Percentiles rank a stretch among this genome's conserved stretches.
phyloP scores from a whole-genome alignment of 2,113 vertebrate genomes.

The Talpa occidentalis region DNA sequence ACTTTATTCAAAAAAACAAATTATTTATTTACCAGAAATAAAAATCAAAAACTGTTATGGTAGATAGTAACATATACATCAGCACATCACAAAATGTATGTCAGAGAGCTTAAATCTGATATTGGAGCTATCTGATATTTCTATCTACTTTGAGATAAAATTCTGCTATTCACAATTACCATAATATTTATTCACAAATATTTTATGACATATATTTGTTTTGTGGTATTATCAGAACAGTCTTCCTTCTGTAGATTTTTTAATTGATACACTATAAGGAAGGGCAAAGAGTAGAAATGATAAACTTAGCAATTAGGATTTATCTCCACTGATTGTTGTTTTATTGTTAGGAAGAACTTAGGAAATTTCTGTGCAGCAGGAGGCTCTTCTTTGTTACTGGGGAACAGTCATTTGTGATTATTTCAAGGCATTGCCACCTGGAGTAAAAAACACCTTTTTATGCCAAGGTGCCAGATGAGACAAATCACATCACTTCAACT shows the following conservation, averaged over 20 bases:
- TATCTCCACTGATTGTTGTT: neutral
- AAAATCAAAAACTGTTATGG: neutral
- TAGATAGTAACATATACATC: neutral
- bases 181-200: neutral
- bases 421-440: constrained; percentile 69
- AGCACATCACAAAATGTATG: neutral
- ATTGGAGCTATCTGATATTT: neutral
- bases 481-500: constrained; percentile 63
- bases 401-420: constrained; percentile 72
- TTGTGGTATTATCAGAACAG: too few relatives aligned
- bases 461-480: constrained; percentile 73
- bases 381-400: neutral
- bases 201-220: neutral
- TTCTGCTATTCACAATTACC: neutral
- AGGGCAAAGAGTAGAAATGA: neutral
- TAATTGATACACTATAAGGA: neutral
- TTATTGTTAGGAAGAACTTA: constrained; percentile 20
- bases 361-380: constrained; percentile 31
- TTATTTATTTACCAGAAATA: neutral
- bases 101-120: neutral
- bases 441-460: constrained; percentile 61
- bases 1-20: neutral
- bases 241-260: neutral
- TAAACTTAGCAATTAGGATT: neutral
- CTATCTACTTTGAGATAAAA: neutral